Base-by-base conservation (phyloP, 2,888 invertebrate species). In the Dendrolimus houi region DNA sequence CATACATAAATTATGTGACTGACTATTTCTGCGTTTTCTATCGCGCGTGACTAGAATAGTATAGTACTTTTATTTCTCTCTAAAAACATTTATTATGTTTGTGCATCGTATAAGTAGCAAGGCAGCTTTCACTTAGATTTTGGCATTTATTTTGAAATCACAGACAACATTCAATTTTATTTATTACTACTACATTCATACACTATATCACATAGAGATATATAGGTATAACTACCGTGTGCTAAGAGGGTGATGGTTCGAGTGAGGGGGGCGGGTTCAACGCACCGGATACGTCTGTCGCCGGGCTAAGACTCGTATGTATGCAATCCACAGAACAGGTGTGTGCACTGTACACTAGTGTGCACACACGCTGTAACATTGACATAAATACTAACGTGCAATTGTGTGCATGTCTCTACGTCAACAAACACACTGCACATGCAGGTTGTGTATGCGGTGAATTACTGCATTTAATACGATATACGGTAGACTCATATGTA, bases 251-350 rank as follows among this genome's bases (percentile, higher is more conserved):
- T 68, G 65, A 70, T 70, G 75, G 70, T 76, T 76, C 72, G 75
- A 57, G 65, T 62, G 68, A 68, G 73, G 69, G 75, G 80, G 75
- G 75, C 69, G 75, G 77, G 88, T 82, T 89, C 88, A 87, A 86
- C 81, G 89, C 84, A 87, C 88, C 88, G 88, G 88, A 88, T 84
- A 85, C 83, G 83, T 82, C 81, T 84, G 84, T 85, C 84, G 85
- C 77, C 78, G 80, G 73, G 75, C 79, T 69, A 71, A 71, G 68
- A 72, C 70, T 69, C 62, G 66, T 62, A 62, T 72, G 74, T 75
- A 76, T 79, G 77, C 79, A 76, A 72, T 61, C 68, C 75, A 79
- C 68, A 68, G 70, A 77, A 73, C 81, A 83, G 82, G 85, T 85
- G 83, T 81, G 81, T 59, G 83, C 76, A 64, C 59, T 55, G 52